Evolutionary conservation across 2,888 invertebrate species (phyloP), one percentile per base, ranked within the genome.

Genomic region (Xestobium rufovillosum): DNA sequence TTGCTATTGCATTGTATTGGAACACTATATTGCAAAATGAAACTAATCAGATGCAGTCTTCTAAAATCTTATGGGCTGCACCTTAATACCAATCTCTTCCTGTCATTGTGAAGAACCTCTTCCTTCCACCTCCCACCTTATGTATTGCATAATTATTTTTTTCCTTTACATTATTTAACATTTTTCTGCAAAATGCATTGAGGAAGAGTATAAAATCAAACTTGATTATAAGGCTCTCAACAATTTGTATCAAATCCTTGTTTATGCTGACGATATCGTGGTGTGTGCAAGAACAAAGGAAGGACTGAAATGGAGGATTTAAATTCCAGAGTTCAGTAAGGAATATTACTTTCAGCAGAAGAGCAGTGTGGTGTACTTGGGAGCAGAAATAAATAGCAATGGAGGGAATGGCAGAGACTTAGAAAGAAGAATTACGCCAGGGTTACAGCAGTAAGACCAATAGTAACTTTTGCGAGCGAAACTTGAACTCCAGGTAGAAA

Each of bases 371-470:
- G n/a, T n/a, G n/a, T 19, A 19, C n/a, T n/a, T 19, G 6, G 23
- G 23, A 8, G 23, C 23, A n/a, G 23, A 19, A 19, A 19, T 19
- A 19, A 19, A n/a, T 19, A 19, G 23, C n/a, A n/a, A 19, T 19
- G 23, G 6, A n/a, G n/a, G n/a, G 23, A 19, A 19, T n/a, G 23
- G n/a, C 23, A 19, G n/a, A 8, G 23, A 19, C 23, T 8, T 19
- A 19, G 23, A 19, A n/a, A 19, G 23, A 19, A 19, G 23, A 19
- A 8, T 19, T 8, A n/a, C 23, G n/a, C 6, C 23, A 19, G 23
- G 23, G n/a, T 19, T n/a, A 19, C 23, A 19, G 23, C n/a, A n/a
- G n/a, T 19, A 19, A 19, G 23, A 19, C 23, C n/a, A n/a, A n/a
- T 19, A 6, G 23, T n/a, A 19, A 19, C 23, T n/a, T 19, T 19